Evolutionary conservation across 2,797 vertebrate species (phyloP).

Genomic region (Botia almorhae): DNA sequence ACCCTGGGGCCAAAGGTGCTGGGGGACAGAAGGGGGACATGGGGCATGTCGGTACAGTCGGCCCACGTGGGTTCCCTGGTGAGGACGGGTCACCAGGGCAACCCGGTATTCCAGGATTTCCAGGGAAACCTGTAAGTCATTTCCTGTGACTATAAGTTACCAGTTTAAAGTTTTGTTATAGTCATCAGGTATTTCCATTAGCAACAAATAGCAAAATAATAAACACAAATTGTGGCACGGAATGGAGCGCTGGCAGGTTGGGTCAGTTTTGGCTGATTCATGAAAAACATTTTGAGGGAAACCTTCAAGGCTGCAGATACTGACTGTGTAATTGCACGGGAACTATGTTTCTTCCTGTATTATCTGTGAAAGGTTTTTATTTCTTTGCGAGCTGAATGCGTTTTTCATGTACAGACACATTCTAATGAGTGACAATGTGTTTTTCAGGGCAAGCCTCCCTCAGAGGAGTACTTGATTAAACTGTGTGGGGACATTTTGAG

Average conservation of each 20-base stretch:
- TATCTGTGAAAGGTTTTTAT: not conserved
- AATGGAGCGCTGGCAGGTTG: not conserved
- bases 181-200: not conserved
- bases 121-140: constrained; percentile 82
- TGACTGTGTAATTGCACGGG: not conserved
- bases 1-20: constrained; percentile 70
- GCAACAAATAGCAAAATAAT: not conserved
- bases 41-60: constrained; percentile 71
- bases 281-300: not conserved
- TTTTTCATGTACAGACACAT: constrained; percentile 1
- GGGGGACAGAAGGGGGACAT: constrained; percentile 79
- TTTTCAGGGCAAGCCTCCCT: constrained; percentile 80
- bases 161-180: not conserved
- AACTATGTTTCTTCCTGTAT: not conserved
- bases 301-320: not conserved
- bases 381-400: not conserved
- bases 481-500: constrained; percentile 76
- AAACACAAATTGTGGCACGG: not conserved
- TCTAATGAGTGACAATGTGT: constrained; percentile 58
- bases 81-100: constrained; percentile 78
- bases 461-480: constrained; percentile 80
- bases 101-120: constrained; percentile 79
- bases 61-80: constrained; percentile 77
- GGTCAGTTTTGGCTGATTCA: not conserved
- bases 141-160: not conserved